phyloP scores from a whole-genome alignment of 2,888 invertebrate species.

The Eurytoma adleriae region DNA sequence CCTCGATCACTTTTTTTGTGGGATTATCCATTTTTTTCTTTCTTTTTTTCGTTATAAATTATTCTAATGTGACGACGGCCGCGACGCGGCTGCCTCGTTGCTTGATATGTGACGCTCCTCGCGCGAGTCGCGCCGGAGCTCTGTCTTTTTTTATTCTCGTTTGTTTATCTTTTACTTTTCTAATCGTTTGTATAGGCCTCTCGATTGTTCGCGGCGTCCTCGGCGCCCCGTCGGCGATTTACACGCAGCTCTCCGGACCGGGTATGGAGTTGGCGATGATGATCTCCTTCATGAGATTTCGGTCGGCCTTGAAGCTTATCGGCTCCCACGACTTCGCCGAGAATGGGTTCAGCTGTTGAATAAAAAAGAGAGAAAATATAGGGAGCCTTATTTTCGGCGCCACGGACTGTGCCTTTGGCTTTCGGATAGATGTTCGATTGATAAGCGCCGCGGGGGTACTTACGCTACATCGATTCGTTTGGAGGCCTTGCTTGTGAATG shows the following conservation, averaged over 20 bases:
- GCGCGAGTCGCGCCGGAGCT: too few relatives aligned
- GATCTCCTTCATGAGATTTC: conserved; percentile 75
- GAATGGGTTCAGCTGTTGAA: conserved; percentile 72
- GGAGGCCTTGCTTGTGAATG: conserved; percentile 74
- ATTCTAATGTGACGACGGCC: too few relatives aligned
- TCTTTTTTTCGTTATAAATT: too few relatives aligned
- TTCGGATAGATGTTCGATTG: too few relatives aligned
- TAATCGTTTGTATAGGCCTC: not conserved
- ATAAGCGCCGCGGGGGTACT: conserved; percentile 57
- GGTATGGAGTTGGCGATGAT: conserved; percentile 91
- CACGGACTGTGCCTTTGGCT: too few relatives aligned
- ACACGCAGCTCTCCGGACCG: conserved; percentile 93
- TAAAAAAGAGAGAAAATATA: not conserved
- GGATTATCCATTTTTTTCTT: too few relatives aligned
- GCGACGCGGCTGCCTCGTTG: not conserved
- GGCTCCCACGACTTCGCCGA: conserved; percentile 75
- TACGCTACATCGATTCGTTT: conserved; percentile 74
- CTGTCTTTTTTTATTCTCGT: too few relatives aligned
- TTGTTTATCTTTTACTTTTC: not conserved
- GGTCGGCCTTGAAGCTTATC: conserved; percentile 74
- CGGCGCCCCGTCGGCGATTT: conserved; percentile 70
- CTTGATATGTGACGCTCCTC: too few relatives aligned
- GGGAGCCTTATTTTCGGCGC: too few relatives aligned
- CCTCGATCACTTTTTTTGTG: not conserved
- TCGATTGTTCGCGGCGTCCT: not conserved